Evolutionary conservation across 2,888 invertebrate species (phyloP), one percentile per base, ranked within the genome.

Genomic region (Andrena chrysosceles): DNA sequence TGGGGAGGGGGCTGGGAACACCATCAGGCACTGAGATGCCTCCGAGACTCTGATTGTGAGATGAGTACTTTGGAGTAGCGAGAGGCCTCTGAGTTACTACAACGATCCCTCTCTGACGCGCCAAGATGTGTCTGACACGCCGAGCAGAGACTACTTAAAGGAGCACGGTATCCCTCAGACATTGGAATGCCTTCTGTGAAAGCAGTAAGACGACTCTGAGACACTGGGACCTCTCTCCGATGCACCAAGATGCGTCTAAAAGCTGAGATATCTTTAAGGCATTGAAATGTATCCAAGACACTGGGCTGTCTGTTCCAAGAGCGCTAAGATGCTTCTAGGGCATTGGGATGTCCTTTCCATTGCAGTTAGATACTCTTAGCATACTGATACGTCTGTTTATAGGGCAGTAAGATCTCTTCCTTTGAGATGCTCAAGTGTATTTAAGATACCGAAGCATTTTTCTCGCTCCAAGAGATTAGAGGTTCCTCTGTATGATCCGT

Each of bases 1-100:
- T 67, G 69, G 67, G 48, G 54, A 35, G 26, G 20, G 48, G 16
- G 33, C 10, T 31, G 62, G 48, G 48, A 80, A 29, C 52, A 66
- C 66, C 60, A 20, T 16, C 54, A 63, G 56, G 33, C 29, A 26
- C 31, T 2, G 42, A 16, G 42, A 59, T n/a, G 20, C 6, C 35
- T 16, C n/a, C 20, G 52, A 20, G 20, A 2, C 20, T n/a, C 6
- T 20, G 52, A 52, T 52, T 52, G 52, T 20, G 52, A 52, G 52
- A 52, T 2, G 52, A 20, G 20, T 20, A 20, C 52, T 52, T 20
- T 52, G 52, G 52, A 20, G 52, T 52, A 52, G n/a, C 52, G 13
- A 42, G 13, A 42, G 13, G 16, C 20, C 52, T 52, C 23, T 56
- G 56, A 23, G 26, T 23, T 52, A 52, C 7, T 52, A 54, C 54